These are phyloP conservation scores for Pimpla rufipes DNA, from an alignment of 2,888 invertebrate species.

Conservation along the genomic window DNA sequence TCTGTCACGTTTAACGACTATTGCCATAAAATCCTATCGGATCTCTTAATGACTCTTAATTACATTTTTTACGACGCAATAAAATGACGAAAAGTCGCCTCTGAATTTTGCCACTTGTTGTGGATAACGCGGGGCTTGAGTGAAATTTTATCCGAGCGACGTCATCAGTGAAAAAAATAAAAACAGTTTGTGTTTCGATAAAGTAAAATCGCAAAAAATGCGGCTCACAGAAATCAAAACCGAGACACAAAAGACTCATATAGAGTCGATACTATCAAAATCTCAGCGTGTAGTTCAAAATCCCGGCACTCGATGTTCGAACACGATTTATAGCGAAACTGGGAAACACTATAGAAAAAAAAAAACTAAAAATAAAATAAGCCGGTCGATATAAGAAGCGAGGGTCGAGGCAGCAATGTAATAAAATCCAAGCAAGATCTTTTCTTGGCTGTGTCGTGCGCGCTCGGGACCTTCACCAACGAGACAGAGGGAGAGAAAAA, in stretches of 20 bases:
- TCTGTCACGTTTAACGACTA: background rate
- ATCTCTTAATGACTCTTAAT: background rate
- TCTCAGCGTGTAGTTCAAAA: background rate
- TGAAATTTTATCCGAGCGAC: too few species aligned
- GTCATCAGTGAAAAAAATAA: too few species aligned
- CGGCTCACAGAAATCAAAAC: too few species aligned
- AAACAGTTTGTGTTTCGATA: too few species aligned
- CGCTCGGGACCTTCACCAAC: background rate
- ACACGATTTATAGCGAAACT: too few species aligned
- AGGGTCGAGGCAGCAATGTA: conserved; percentile 3
- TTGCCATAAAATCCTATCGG: background rate
- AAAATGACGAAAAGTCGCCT: too few species aligned
- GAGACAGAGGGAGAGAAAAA: background rate
- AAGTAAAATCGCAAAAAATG: too few species aligned
- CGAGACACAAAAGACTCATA: too few species aligned
- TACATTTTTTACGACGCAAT: too few species aligned
- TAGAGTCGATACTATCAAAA: too few species aligned
- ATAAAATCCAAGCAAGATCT: conserved; percentile 30
- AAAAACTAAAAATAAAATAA: conserved; percentile 7
- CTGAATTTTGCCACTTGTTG: too few species aligned
- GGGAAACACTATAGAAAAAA: background rate
- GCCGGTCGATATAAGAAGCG: background rate
- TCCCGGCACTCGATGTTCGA: background rate
- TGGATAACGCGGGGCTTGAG: too few species aligned
- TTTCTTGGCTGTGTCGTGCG: conserved; percentile 1